Evolutionary conservation across 2,888 invertebrate genomes (phyloP).

Genomic region (Panzeria rudis): DNA sequence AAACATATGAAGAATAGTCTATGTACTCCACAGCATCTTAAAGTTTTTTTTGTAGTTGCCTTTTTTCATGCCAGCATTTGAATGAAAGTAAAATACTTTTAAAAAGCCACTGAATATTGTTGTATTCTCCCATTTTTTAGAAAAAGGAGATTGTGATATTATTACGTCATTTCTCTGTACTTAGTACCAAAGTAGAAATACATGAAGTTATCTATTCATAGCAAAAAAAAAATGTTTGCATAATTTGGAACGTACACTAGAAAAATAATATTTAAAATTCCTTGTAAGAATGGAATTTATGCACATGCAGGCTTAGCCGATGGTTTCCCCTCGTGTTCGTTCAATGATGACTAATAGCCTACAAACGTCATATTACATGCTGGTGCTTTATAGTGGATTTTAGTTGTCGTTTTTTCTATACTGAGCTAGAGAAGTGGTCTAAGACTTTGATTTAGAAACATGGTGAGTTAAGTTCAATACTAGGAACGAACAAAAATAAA

Average conservation of each 20-base stretch:
- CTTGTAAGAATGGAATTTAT: too few species aligned
- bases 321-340: too few species aligned
- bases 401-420: too few species aligned
- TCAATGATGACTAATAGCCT: too few species aligned
- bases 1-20: constrained; percentile 23
- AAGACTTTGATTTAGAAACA: too few species aligned
- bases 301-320: too few species aligned
- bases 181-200: constrained; percentile 28
- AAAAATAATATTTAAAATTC: neutral
- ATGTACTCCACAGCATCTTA: constrained; percentile 27
- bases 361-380: too few species aligned
- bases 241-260: constrained; percentile 22
- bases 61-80: constrained; percentile 53
- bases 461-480: too few species aligned
- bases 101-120: constrained; percentile 63
- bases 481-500: too few species aligned
- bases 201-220: constrained; percentile 56
- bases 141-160: constrained; percentile 47
- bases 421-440: too few species aligned
- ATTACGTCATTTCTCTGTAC: constrained; percentile 55
- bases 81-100: constrained; percentile 63
- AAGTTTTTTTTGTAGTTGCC: constrained; percentile 16
- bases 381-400: too few species aligned
- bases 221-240: constrained; percentile 22
- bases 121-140: constrained; percentile 7